Conservation (phyloP, 2,113 vertebrate species). For the Eidolon helvum region DNA sequence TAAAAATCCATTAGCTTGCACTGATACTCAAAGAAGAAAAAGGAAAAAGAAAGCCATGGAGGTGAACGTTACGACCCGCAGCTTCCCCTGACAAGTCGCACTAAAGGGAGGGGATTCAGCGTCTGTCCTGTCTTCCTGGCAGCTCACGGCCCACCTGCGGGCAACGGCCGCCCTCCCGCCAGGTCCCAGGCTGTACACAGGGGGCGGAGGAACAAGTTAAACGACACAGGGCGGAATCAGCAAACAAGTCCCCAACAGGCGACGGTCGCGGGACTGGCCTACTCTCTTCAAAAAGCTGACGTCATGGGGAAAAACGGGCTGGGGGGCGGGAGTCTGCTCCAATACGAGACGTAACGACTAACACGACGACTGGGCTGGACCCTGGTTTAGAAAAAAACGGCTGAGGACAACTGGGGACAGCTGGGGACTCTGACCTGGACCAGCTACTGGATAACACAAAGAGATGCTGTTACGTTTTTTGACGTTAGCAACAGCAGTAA, state of each 20-base stretch:
- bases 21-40: background rate
- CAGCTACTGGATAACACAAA: background rate
- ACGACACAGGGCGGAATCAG: rapidly evolving
- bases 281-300: background rate
- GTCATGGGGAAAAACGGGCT: rapidly evolving
- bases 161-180: background rate
- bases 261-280: background rate
- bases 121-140: rapidly evolving
- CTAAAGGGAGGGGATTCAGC: rapidly evolving
- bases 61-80: rapidly evolving
- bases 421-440: background rate
- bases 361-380: rapidly evolving
- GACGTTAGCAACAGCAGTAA: rapidly evolving
- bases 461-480: background rate
- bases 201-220: no score
- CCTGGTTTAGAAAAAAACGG: background rate
- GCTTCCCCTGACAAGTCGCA: background rate
- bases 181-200: background rate
- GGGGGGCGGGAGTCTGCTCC: background rate
- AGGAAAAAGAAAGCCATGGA: background rate
- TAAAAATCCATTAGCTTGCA: background rate
- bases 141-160: rapidly evolving
- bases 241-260: background rate
- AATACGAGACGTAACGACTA: background rate
- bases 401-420: background rate